phyloP scores from a whole-genome alignment of 2,797 vertebrate genomes.

The Myotis planiceps region DNA sequence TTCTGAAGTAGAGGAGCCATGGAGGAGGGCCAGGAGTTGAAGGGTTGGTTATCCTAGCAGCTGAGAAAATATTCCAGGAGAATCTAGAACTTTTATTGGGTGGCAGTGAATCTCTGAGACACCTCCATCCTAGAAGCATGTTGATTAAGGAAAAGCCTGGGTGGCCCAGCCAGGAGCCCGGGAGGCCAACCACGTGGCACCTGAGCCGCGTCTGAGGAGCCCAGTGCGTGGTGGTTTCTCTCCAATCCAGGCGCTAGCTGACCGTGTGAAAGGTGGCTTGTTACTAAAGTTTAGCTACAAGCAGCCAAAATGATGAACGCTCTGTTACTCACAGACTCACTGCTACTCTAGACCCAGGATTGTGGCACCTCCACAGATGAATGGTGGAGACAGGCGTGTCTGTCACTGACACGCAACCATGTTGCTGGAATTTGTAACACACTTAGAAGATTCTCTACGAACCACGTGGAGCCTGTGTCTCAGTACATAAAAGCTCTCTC shows the following conservation, averaged over 20 bases:
- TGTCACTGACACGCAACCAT: not conserved
- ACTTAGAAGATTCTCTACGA: not conserved
- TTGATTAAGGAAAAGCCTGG: not conserved
- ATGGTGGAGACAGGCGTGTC: too few species aligned
- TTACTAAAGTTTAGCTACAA: not conserved
- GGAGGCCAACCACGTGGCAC: too few species aligned
- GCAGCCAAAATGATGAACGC: not conserved
- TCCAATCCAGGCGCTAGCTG: not conserved
- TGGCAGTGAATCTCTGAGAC: not conserved
- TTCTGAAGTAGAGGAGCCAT: not conserved
- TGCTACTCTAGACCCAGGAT: too few species aligned
- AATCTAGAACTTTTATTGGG: not conserved
- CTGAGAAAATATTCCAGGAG: not conserved
- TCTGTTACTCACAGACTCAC: not conserved
- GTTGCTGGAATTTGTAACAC: too few species aligned
- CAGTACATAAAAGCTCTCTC: not conserved
- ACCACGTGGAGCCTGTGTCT: not conserved
- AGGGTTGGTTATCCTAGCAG: not conserved
- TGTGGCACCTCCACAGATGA: accelerated
- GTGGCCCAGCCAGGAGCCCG: not conserved
- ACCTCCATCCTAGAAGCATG: accelerated
- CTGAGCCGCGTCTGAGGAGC: accelerated
- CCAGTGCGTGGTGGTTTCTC: accelerated
- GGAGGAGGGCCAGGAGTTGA: not conserved
- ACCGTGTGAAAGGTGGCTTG: not conserved